These are phyloP conservation scores for Rapana venosa DNA, from an alignment of 2,888 invertebrate species.

Conservation along the genomic window DNA sequence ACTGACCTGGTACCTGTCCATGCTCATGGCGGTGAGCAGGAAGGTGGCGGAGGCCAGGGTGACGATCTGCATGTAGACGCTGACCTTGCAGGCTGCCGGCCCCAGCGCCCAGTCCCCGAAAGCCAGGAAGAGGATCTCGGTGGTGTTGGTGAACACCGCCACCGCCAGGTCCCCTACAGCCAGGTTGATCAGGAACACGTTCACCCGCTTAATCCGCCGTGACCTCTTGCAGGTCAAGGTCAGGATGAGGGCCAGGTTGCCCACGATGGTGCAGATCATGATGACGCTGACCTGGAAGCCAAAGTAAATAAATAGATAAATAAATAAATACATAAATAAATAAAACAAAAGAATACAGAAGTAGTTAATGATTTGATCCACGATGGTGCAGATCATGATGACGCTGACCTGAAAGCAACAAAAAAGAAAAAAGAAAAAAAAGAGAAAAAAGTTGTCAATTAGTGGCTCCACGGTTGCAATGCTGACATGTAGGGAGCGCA, in stretches of 20 bases:
- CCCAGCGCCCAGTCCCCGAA: slow-evolving; percentile 79
- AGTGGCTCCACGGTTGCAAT: too few relatives aligned
- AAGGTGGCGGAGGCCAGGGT: slow-evolving; percentile 78
- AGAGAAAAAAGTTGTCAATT: too few relatives aligned
- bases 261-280: slow-evolving; percentile 77
- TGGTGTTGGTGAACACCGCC: slow-evolving; percentile 78
- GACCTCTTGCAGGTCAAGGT: slow-evolving; percentile 73
- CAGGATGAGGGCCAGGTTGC: slow-evolving; percentile 76
- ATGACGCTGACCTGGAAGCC: slow-evolving; percentile 54
- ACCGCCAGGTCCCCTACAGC: slow-evolving; percentile 79
- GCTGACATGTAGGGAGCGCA: too few relatives aligned
- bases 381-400: too few relatives aligned
- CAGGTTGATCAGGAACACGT: slow-evolving; percentile 78
- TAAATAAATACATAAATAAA: too few relatives aligned
- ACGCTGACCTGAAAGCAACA: too few relatives aligned
- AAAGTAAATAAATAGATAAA: background rate
- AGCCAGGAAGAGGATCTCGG: slow-evolving; percentile 78
- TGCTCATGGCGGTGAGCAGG: slow-evolving; percentile 78
- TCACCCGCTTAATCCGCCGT: slow-evolving; percentile 76
- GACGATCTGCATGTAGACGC: slow-evolving; percentile 78
- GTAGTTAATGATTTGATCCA: background rate
- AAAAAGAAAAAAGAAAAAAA: too few relatives aligned
- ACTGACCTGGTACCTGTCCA: slow-evolving; percentile 46
- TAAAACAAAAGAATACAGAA: background rate
- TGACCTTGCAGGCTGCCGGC: slow-evolving; percentile 76